These are phyloP conservation scores for Sepioteuthis lessoniana DNA, from an alignment of 2,888 invertebrate genomes.

Conservation along the genomic window DNA sequence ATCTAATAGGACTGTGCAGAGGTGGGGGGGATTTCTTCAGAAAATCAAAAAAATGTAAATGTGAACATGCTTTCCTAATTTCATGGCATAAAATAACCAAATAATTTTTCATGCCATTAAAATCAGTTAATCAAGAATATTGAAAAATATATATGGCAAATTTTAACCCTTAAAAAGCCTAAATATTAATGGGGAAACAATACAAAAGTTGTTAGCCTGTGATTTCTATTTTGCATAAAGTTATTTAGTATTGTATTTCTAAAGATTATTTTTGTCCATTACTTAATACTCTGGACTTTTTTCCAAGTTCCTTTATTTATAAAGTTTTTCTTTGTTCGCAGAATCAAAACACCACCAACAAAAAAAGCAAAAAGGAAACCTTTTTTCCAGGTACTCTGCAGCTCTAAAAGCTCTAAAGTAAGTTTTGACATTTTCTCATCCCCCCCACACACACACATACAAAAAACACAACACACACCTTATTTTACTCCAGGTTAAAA, in stretches of 20 bases:
- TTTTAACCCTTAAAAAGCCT: not conserved
- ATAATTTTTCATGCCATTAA: too few species aligned
- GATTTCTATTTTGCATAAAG: not conserved
- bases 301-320: too few species aligned
- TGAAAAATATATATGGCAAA: too few species aligned
- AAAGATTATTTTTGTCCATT: not conserved
- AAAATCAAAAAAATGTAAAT: too few species aligned
- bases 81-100: too few species aligned
- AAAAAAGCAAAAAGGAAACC: constrained; percentile 12
- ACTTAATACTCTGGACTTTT: too few species aligned
- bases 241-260: not conserved
- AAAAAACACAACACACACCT: not conserved
- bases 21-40: too few species aligned
- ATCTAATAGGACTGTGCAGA: too few species aligned
- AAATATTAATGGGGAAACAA: not conserved
- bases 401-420: constrained; percentile 38
- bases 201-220: not conserved
- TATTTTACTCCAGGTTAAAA: too few species aligned
- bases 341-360: not conserved
- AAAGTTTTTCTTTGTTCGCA: not conserved
- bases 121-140: too few species aligned
- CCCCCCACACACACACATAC: not conserved
- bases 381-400: constrained; percentile 13
- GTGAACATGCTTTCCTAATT: too few species aligned
- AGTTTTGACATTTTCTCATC: not conserved